Evolutionary conservation across 2,797 vertebrate species (phyloP).

Genomic region (Myotis planiceps): DNA sequence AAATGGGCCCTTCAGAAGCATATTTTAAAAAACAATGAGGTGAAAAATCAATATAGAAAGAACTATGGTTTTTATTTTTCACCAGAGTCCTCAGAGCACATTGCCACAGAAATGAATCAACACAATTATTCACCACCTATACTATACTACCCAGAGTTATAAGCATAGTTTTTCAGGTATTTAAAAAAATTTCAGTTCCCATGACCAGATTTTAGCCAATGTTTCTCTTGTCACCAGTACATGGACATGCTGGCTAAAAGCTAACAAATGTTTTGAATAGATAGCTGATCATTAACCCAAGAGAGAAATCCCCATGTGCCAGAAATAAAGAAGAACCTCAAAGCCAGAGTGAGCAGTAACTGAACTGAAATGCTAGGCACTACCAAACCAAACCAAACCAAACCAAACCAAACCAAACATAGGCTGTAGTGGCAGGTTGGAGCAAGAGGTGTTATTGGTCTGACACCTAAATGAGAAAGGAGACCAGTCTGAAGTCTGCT

Average conservation of each 20-base stretch:
- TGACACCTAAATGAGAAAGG: not conserved
- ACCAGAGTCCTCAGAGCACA: not conserved
- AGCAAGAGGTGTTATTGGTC: not conserved
- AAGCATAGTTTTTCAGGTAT: not conserved
- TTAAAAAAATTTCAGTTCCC: slow-evolving; percentile 1
- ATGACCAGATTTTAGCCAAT: not conserved
- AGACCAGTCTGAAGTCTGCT: not conserved
- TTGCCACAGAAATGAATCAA: slow-evolving; percentile 47
- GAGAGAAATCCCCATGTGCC: not conserved
- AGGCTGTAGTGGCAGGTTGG: not conserved
- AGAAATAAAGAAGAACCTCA: not conserved
- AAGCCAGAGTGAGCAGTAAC: not conserved
- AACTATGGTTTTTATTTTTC: slow-evolving; percentile 54
- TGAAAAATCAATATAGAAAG: slow-evolving; percentile 59
- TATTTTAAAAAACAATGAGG: slow-evolving; percentile 52
- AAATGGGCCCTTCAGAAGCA: slow-evolving; percentile 48
- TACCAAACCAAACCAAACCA: not conserved
- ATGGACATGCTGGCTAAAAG: not conserved
- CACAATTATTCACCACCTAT: not conserved
- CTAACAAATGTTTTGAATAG: not conserved
- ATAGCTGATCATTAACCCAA: not conserved
- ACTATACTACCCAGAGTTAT: not conserved
- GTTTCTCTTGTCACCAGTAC: not conserved
- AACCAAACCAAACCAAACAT: not conserved
- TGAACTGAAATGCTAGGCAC: not conserved